Evolutionary conservation across 2,888 invertebrate species (phyloP).

Genomic region (Drosophila neonasuta): DNA sequence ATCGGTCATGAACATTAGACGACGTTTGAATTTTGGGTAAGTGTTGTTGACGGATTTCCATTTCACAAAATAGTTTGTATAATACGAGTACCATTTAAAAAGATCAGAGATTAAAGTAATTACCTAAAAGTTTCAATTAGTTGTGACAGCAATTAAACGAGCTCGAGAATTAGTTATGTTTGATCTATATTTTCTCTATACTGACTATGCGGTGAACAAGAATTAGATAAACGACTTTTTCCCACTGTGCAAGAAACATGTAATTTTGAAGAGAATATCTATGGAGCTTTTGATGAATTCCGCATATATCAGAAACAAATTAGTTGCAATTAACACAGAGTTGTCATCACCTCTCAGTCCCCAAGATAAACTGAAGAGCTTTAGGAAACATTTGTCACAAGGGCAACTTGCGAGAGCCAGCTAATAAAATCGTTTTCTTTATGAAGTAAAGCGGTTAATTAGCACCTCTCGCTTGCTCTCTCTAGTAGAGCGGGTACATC

Average conservation of each 20-base stretch:
- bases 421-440: slow-evolving; percentile 11
- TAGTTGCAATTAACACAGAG: slow-evolving; percentile 32
- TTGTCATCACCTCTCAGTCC: not conserved
- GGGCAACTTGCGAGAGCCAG: not conserved
- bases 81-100: not conserved
- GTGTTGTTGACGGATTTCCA: not conserved
- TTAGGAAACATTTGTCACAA: slow-evolving; percentile 1
- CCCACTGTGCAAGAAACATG: slow-evolving; percentile 12
- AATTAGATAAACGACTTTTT: not conserved
- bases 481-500: slow-evolving; percentile 17
- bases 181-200: no score
- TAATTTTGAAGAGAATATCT: not conserved
- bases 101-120: not conserved
- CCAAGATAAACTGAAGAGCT: slow-evolving; percentile 8
- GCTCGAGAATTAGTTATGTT: not conserved
- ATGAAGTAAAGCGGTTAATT: slow-evolving; percentile 24
- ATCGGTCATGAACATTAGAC: not conserved
- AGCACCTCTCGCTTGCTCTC: slow-evolving; percentile 17
- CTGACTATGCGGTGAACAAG: no score
- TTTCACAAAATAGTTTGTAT: not conserved
- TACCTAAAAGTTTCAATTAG: not conserved
- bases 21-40: not conserved
- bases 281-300: slow-evolving; percentile 9
- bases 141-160: not conserved
- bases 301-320: slow-evolving; percentile 16